Percentiles rank a stretch among this genome's conserved stretches.
Conservation (phyloP, 2,797 vertebrate species). For the Acanthurus lineatus region DNA sequence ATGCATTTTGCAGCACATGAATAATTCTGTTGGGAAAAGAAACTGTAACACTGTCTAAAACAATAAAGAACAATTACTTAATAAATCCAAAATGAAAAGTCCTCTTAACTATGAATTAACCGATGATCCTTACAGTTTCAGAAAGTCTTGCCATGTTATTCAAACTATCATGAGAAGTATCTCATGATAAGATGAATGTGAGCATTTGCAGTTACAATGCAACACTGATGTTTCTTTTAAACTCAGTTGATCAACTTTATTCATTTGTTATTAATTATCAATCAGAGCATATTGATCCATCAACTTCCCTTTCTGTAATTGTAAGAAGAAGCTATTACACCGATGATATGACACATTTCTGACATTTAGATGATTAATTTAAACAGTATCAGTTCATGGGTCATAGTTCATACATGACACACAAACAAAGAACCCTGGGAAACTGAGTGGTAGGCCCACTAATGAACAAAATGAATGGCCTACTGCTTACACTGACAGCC, state of each 20-base stretch:
- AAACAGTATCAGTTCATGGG: slow-evolving; percentile 74
- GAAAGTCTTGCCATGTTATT: not conserved
- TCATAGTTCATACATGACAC: slow-evolving; percentile 78
- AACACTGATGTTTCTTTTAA: not conserved
- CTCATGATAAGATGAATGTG: slow-evolving; percentile 16
- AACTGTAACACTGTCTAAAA: slow-evolving; percentile 47
- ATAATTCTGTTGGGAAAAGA: slow-evolving; percentile 65
- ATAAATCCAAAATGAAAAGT: slow-evolving; percentile 16
- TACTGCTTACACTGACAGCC: slow-evolving; percentile 58
- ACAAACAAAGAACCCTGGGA: slow-evolving; percentile 83
- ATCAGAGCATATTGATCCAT: slow-evolving; percentile 14
- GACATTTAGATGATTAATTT: slow-evolving; percentile 66
- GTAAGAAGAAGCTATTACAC: slow-evolving; percentile 31
- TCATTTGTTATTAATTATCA: slow-evolving; percentile 26
- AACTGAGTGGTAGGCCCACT: slow-evolving; percentile 69
- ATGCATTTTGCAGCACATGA: slow-evolving; percentile 62
- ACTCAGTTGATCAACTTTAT: slow-evolving; percentile 13
- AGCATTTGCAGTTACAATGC: not conserved
- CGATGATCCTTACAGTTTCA: slow-evolving; percentile 2
- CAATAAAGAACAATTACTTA: slow-evolving; percentile 49
- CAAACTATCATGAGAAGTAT: not conserved
- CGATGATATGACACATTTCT: slow-evolving; percentile 49
- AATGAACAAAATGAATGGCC: slow-evolving; percentile 77
- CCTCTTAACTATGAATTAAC: not conserved
- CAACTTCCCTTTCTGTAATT: slow-evolving; percentile 36